phyloP scores from a whole-genome alignment of 2,797 vertebrate species.

The Ambastaia sidthimunki region DNA sequence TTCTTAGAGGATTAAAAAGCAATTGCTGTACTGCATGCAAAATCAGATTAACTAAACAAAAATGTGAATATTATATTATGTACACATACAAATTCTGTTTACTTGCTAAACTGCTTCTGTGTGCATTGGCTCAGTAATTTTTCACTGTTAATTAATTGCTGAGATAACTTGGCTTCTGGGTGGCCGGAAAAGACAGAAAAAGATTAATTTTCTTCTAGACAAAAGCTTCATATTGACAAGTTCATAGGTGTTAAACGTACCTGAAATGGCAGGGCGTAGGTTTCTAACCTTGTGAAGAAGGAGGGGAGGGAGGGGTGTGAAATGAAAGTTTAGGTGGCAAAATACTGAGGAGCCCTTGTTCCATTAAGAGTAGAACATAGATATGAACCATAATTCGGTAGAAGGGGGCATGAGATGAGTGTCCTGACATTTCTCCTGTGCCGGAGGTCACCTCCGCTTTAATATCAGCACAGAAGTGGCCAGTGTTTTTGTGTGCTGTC shows the following conservation, averaged over 20 bases:
- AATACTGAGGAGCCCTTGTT: conserved; percentile 55
- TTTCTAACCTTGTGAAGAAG: conserved; percentile 17
- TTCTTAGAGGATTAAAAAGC: background rate
- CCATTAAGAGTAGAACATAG: conserved; percentile 60
- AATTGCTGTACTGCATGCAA: background rate
- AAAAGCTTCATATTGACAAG: conserved; percentile 1
- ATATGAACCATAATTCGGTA: conserved; percentile 64
- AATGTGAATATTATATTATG: background rate
- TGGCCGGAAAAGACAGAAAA: background rate
- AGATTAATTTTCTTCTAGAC: conserved; percentile 3
- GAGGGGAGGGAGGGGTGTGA: conserved; percentile 4
- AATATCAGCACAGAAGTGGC: conserved; percentile 69
- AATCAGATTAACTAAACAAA: background rate
- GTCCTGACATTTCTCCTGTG: conserved; percentile 68
- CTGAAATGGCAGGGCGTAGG: conserved; percentile 20
- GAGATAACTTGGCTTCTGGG: background rate
- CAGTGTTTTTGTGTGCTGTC: conserved; percentile 65
- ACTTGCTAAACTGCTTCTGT: background rate
- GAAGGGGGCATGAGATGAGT: conserved; percentile 63
- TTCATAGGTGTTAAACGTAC: conserved; percentile 42
- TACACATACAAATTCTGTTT: background rate
- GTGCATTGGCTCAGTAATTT: background rate
- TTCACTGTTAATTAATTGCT: background rate
- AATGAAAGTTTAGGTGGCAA: conserved; percentile 63
- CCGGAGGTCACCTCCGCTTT: conserved; percentile 60